These are phyloP conservation scores for Semotilus atromaculatus DNA, from an alignment of 2,797 vertebrate species.

Conservation along the genomic window DNA sequence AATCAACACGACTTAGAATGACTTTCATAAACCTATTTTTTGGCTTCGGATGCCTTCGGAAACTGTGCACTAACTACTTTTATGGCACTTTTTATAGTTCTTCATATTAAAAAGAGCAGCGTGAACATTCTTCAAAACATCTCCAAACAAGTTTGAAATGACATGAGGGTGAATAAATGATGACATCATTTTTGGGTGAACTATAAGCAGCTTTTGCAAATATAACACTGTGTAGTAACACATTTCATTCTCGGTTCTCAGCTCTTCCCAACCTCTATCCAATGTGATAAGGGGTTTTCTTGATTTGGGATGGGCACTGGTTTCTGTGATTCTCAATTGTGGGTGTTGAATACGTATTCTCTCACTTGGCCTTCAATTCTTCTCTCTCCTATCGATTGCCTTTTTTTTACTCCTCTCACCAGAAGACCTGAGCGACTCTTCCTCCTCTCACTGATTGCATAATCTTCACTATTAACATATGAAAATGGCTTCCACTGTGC, in stretches of 20 bases:
- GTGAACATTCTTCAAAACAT: neutral
- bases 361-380: slow-evolving; percentile 31
- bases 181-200: neutral
- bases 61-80: neutral
- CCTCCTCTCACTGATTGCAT: slow-evolving; percentile 28
- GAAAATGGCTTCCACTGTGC: neutral
- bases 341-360: slow-evolving; percentile 47
- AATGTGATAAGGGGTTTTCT: slow-evolving; percentile 4
- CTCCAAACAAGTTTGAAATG: neutral
- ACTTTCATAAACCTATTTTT: neutral
- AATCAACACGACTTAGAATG: too few species aligned
- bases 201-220: neutral
- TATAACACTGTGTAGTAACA: slow-evolving; percentile 5
- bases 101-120: neutral
- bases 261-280: neutral
- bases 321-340: slow-evolving; percentile 34
- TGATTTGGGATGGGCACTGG: neutral
- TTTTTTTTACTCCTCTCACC: slow-evolving; percentile 23
- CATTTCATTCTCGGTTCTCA: neutral
- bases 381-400: slow-evolving; percentile 28
- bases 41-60: neutral
- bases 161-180: neutral
- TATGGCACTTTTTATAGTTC: neutral
- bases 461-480: slow-evolving; percentile 22
- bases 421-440: neutral